Evolutionary conservation across 1,140 invertebrate species (phyloP).

Genomic region (Grapholita molesta): DNA sequence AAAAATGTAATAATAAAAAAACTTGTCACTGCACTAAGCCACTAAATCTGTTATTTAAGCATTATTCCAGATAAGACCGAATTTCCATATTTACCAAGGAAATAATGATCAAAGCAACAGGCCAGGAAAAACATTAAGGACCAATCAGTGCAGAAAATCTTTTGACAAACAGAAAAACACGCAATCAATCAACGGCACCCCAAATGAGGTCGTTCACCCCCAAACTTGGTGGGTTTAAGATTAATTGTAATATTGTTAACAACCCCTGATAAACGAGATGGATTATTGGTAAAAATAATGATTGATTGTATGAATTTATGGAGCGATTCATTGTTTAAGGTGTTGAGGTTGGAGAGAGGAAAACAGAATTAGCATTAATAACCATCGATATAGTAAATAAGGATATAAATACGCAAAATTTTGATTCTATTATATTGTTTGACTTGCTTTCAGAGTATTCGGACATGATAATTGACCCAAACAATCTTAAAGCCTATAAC

Average conservation of each 20-base stretch:
- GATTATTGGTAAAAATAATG: slow-evolving; percentile 24
- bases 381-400: too few relatives aligned
- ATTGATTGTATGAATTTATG: slow-evolving; percentile 39
- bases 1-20: too few relatives aligned
- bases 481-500: too few relatives aligned
- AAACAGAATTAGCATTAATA: too few relatives aligned
- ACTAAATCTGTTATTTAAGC: neutral
- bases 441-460: too few relatives aligned
- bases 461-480: too few relatives aligned
- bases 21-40: too few relatives aligned
- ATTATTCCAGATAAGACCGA: slow-evolving; percentile 24
- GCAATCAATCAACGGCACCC: slow-evolving; percentile 24
- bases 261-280: slow-evolving; percentile 23
- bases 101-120: slow-evolving; percentile 9
- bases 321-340: neutral
- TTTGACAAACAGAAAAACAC: slow-evolving; percentile 28
- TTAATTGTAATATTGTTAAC: slow-evolving; percentile 29
- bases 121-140: slow-evolving; percentile 26
- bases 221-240: slow-evolving; percentile 28
- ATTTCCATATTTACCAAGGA: slow-evolving; percentile 18
- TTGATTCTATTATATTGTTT: too few relatives aligned
- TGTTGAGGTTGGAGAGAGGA: too few relatives aligned
- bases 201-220: slow-evolving; percentile 30
- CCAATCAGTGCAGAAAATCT: slow-evolving; percentile 21
- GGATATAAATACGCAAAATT: too few relatives aligned